phyloP scores from a whole-genome alignment of 2,888 invertebrate genomes.

The Meiosimyza decipiens region DNA sequence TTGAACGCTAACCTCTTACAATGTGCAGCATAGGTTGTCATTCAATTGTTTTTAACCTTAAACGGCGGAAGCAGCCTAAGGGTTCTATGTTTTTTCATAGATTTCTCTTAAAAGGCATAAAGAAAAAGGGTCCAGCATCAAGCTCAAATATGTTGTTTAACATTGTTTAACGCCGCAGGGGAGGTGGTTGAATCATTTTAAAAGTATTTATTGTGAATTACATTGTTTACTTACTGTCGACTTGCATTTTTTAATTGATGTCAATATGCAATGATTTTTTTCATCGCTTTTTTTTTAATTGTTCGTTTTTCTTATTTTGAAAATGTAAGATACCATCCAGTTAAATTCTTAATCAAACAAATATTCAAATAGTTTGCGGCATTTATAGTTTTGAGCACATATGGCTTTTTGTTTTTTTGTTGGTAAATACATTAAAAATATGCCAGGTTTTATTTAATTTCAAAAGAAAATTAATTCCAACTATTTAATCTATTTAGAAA shows the following conservation, averaged over 20 bases:
- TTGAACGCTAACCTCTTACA: slow-evolving; percentile 4
- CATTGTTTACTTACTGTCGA: slow-evolving; percentile 60
- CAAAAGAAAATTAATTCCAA: too few species aligned
- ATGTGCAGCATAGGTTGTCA: slow-evolving; percentile 5
- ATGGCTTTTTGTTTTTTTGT: slow-evolving; percentile 21
- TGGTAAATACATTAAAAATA: too few species aligned
- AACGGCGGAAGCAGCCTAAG: slow-evolving; percentile 4
- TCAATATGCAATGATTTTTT: slow-evolving; percentile 57
- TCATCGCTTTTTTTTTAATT: neutral
- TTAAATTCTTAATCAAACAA: neutral
- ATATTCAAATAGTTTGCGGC: slow-evolving; percentile 27
- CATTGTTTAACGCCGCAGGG: slow-evolving; percentile 30
- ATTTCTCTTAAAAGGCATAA: neutral
- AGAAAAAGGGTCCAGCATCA: slow-evolving; percentile 6
- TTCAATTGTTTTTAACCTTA: slow-evolving; percentile 31
- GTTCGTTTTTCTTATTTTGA: neutral
- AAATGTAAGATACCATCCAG: too few species aligned
- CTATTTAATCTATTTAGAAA: too few species aligned
- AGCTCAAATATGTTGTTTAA: slow-evolving; percentile 33
- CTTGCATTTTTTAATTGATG: slow-evolving; percentile 62
- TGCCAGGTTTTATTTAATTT: too few species aligned
- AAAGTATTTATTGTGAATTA: slow-evolving; percentile 60
- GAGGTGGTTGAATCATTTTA: slow-evolving; percentile 43
- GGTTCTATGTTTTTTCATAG: neutral
- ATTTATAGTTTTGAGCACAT: slow-evolving; percentile 22